A percentile compares a stretch with the other conserved stretches of the same genome.
phyloP scores from a whole-genome alignment of 2,113 vertebrate genomes.

The Fregetta grallaria region DNA sequence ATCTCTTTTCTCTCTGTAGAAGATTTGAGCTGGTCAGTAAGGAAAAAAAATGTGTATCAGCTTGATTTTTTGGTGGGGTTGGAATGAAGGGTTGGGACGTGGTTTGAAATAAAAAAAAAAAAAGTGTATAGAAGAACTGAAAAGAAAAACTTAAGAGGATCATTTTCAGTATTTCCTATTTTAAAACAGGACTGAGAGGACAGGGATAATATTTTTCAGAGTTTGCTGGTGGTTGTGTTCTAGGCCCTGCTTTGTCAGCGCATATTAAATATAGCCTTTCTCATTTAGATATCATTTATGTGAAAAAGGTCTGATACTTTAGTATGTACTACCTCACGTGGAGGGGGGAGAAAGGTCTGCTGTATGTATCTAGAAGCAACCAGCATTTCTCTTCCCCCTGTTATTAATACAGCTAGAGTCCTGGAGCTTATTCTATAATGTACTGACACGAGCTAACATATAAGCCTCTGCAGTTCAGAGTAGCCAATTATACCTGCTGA shows the following conservation, averaged over 20 bases:
- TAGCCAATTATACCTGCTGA: conserved; percentile 18
- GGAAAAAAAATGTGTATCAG: not conserved
- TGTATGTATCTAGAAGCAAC: not conserved
- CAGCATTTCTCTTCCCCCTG: not conserved
- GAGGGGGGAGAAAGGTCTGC: not conserved
- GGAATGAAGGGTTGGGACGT: not conserved
- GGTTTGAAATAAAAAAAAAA: not conserved
- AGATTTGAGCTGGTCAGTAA: not conserved
- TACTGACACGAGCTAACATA: not conserved
- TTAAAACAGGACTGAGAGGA: not conserved
- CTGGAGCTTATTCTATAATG: not conserved
- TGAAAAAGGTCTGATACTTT: not conserved
- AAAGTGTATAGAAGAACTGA: not conserved
- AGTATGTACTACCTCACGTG: not conserved
- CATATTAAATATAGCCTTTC: not conserved
- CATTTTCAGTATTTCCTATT: not conserved
- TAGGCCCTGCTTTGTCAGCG: not conserved
- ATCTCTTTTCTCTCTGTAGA: not conserved
- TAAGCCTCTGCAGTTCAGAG: not conserved
- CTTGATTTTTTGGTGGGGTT: not conserved
- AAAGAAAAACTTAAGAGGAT: not conserved
- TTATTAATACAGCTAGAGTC: not conserved
- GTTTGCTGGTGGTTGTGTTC: not conserved
- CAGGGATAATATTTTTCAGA: not conserved
- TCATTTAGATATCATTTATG: not conserved